Percentiles rank a stretch among this genome's conserved stretches.
Evolutionary conservation across 2,888 invertebrate genomes (phyloP).

Genomic region (Acleris emargana): DNA sequence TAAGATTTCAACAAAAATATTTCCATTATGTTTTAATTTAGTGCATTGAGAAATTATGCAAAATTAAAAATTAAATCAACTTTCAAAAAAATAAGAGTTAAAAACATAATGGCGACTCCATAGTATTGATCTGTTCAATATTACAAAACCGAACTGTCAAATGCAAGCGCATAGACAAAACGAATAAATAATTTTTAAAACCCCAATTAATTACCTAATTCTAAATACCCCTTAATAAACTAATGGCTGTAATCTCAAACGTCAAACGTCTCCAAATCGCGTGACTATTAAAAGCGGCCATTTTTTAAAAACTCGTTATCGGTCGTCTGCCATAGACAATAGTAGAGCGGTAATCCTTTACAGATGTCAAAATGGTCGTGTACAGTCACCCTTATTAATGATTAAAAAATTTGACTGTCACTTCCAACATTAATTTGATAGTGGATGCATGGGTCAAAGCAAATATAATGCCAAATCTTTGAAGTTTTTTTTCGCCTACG

Average conservation of each 20-base stretch:
- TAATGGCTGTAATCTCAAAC: slow-evolving; percentile 72
- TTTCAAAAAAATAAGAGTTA: too few species aligned
- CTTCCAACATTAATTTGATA: neutral
- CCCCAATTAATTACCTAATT: slow-evolving; percentile 20
- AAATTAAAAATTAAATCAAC: too few species aligned
- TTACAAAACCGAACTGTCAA: neutral
- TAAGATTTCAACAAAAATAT: too few species aligned
- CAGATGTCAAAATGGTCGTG: slow-evolving; percentile 25
- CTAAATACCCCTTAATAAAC: slow-evolving; percentile 38
- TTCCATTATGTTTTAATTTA: too few species aligned
- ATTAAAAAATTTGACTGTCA: slow-evolving; percentile 14
- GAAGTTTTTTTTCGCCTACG: too few species aligned
- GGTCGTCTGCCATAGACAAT: slow-evolving; percentile 53
- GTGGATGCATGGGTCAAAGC: too few species aligned
- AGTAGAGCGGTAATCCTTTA: slow-evolving; percentile 36
- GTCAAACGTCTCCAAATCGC: slow-evolving; percentile 72
- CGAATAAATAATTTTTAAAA: neutral
- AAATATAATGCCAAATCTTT: too few species aligned
- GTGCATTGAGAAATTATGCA: too few species aligned
- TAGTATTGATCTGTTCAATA: neutral
- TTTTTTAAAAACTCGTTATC: slow-evolving; percentile 73
- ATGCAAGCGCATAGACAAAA: slow-evolving; percentile 3
- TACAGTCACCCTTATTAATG: slow-evolving; percentile 24
- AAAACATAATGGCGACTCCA: too few species aligned
- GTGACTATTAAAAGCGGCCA: slow-evolving; percentile 74